phyloP scores from a whole-genome alignment of 1,140 invertebrate genomes.

The Vollenhovia emeryi region DNA sequence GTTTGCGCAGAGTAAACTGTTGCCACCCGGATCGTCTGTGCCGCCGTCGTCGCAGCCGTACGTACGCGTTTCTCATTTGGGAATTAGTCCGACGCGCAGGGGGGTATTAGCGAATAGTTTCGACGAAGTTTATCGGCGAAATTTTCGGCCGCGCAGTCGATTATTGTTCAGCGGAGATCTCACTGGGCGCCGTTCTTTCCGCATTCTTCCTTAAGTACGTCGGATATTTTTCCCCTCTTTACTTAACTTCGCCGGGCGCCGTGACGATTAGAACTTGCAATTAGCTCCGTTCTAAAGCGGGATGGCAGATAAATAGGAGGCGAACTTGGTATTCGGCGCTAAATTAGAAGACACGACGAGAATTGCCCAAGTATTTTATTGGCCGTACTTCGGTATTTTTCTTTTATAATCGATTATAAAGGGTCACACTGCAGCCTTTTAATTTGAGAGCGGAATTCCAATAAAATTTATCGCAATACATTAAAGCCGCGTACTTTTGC shows the following conservation, averaged over 20 bases:
- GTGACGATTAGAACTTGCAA: neutral
- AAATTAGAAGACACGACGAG: neutral
- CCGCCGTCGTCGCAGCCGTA: neutral
- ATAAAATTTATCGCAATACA: neutral
- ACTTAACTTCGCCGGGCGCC: neutral
- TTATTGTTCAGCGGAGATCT: constrained; percentile 10
- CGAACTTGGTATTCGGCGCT: neutral
- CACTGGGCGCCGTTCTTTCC: neutral
- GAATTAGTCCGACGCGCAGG: constrained; percentile 8
- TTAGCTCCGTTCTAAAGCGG: neutral
- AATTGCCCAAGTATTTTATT: neutral
- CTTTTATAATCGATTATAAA: neutral
- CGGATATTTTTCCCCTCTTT: neutral
- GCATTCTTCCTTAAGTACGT: neutral
- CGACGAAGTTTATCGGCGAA: constrained; percentile 18
- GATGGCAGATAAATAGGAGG: neutral
- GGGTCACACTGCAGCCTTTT: neutral
- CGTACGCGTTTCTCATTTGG: constrained; percentile 31
- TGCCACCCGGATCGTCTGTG: neutral
- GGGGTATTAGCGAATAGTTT: constrained; percentile 26
- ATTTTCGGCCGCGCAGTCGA: neutral
- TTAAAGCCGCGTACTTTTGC: neutral
- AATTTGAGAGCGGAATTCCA: neutral
- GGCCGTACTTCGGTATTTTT: neutral
- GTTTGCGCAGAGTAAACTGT: constrained; percentile 27